These are phyloP conservation scores for Quadroppia sp. DNA, from an alignment of 2,888 invertebrate species.

Conservation along the genomic window DNA sequence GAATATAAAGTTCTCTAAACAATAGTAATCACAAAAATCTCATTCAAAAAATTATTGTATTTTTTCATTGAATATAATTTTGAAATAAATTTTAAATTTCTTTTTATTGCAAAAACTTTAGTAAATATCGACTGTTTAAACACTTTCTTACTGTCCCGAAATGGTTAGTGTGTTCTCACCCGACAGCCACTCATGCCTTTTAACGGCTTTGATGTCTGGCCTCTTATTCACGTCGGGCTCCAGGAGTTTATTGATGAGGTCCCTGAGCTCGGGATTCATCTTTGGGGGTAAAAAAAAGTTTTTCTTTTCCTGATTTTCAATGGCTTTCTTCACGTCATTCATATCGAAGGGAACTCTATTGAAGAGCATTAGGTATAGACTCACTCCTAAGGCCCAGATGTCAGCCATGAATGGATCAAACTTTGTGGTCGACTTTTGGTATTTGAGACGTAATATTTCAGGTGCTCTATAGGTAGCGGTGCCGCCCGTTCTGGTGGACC, in stretches of 20 bases:
- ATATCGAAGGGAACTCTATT: not conserved
- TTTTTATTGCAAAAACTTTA: too few species aligned
- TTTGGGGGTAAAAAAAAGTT: not conserved
- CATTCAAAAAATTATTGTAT: too few species aligned
- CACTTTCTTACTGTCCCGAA: too few species aligned
- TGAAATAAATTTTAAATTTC: too few species aligned
- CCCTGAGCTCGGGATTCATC: not conserved
- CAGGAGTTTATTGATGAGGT: not conserved
- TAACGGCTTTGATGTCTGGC: not conserved
- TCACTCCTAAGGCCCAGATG: constrained; percentile 16
- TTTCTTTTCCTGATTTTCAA: not conserved
- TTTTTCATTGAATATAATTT: too few species aligned
- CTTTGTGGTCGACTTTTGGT: too few species aligned
- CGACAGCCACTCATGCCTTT: not conserved
- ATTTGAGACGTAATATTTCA: not conserved
- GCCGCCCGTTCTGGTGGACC: not conserved
- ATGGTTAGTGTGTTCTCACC: not conserved
- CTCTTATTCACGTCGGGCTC: not conserved
- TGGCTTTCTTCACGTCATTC: not conserved
- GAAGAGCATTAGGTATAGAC: not conserved
- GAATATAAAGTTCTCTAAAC: too few species aligned
- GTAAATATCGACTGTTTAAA: too few species aligned
- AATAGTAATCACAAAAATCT: too few species aligned
- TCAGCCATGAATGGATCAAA: not conserved
- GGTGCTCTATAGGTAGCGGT: not conserved